Percentiles rank a stretch among this genome's conserved stretches.
These are phyloP conservation scores for Premnoplex brunnescens DNA, from an alignment of 2,797 vertebrate species.

Conservation along the genomic window DNA sequence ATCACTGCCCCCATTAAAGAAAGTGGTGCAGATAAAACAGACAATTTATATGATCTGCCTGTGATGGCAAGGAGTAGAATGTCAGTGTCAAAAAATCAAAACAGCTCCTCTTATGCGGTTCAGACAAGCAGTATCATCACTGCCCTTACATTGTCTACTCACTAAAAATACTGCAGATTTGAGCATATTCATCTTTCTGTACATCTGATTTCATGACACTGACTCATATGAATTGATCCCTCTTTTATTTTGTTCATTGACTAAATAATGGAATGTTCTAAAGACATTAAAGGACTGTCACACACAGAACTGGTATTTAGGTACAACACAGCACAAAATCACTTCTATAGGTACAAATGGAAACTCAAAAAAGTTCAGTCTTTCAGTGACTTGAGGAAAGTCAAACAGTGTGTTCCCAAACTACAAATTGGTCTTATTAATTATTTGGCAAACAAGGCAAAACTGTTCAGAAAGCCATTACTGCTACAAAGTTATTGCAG, in stretches of 20 bases:
- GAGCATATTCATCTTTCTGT: background rate
- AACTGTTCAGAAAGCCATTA: background rate
- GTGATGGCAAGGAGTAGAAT: background rate
- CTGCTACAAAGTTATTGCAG: background rate
- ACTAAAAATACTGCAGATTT: background rate
- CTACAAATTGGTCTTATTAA: background rate
- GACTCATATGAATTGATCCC: constrained; percentile 21
- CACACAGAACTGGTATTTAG: background rate
- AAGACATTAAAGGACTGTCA: background rate
- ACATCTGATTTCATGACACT: background rate
- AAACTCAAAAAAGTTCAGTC: background rate
- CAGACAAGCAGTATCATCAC: background rate
- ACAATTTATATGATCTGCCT: background rate
- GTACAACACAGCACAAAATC: constrained; percentile 1
- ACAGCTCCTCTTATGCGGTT: background rate
- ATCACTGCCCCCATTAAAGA: background rate
- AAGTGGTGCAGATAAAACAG: background rate
- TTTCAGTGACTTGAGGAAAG: background rate
- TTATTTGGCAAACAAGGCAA: background rate
- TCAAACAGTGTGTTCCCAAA: background rate
- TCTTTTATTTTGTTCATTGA: constrained; percentile 37
- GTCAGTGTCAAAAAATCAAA: background rate
- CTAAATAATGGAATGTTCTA: constrained; percentile 30
- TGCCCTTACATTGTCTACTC: background rate
- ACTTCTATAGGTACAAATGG: background rate